A percentile compares a stretch with the other conserved stretches of the same genome.
Conservation (phyloP, 2,113 vertebrate genomes). For the Picathartes gymnocephalus region DNA sequence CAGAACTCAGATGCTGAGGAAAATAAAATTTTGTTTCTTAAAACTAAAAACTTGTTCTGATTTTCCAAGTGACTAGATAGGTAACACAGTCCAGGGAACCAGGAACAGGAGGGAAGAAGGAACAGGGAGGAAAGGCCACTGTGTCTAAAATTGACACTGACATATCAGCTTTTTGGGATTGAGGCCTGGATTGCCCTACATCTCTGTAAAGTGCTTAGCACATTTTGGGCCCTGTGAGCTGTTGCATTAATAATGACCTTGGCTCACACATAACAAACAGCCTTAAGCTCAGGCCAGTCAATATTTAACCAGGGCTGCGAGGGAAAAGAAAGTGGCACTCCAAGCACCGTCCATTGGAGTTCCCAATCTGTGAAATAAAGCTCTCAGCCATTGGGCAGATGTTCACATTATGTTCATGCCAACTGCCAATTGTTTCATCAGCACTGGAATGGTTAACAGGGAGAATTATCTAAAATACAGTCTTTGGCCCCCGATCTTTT, state of each 20-base stretch:
- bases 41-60: not conserved
- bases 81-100: not conserved
- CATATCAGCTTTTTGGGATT: not conserved
- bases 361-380: not conserved
- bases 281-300: not conserved
- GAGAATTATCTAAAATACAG: not conserved
- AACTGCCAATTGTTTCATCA: not conserved
- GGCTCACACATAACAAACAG: not conserved
- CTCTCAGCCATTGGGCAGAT: not conserved
- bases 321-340: not conserved
- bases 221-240: not conserved
- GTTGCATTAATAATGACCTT: not conserved
- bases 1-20: not conserved
- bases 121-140: not conserved
- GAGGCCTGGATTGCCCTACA: not conserved
- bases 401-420: not conserved
- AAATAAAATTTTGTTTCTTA: not conserved
- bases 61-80: not conserved
- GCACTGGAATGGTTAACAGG: not conserved
- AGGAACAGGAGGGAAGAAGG: rapidly evolving
- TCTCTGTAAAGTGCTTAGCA: not conserved
- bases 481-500: not conserved
- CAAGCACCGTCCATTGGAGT: not conserved
- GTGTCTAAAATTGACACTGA: not conserved
- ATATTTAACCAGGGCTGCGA: not conserved